phyloP scores from a whole-genome alignment of 2,888 invertebrate genomes.

The Scaptomyza parva region DNA sequence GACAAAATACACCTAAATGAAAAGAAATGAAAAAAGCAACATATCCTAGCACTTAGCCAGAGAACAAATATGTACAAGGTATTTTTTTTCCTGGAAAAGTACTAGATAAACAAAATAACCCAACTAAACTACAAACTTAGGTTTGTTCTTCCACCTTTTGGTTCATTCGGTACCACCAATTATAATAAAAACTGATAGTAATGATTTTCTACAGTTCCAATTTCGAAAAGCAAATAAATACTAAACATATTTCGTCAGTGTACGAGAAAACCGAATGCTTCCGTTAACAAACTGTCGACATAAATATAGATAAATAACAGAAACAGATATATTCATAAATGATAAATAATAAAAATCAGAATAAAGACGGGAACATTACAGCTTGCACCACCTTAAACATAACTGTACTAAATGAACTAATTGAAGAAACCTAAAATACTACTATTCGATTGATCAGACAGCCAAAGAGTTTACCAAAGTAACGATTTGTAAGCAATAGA shows the following conservation, averaged over 20 bases:
- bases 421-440: background rate
- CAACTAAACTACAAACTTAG: conserved; percentile 42
- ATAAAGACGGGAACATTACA: conserved; percentile 24
- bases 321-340: background rate
- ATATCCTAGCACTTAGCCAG: conserved; percentile 60
- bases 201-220: conserved; percentile 65
- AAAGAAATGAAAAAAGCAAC: conserved; percentile 40
- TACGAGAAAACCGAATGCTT: conserved; percentile 44
- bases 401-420: conserved; percentile 5
- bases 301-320: background rate
- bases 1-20: conserved; percentile 18
- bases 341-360: background rate
- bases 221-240: conserved; percentile 25
- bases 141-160: conserved; percentile 77
- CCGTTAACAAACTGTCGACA: conserved; percentile 46
- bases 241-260: conserved; percentile 11
- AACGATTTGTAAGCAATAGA: background rate
- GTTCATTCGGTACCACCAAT: conserved; percentile 75
- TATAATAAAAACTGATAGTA: conserved; percentile 42
- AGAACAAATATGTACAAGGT: conserved; percentile 34
- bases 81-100: conserved; percentile 5
- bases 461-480: background rate
- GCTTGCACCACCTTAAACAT: background rate
- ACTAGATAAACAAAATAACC: conserved; percentile 29
- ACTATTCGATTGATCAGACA: background rate